Evolutionary conservation across 2,113 vertebrate genomes (phyloP), one percentile per base, ranked within the genome.

Genomic region (Microcebus tavaratra): DNA sequence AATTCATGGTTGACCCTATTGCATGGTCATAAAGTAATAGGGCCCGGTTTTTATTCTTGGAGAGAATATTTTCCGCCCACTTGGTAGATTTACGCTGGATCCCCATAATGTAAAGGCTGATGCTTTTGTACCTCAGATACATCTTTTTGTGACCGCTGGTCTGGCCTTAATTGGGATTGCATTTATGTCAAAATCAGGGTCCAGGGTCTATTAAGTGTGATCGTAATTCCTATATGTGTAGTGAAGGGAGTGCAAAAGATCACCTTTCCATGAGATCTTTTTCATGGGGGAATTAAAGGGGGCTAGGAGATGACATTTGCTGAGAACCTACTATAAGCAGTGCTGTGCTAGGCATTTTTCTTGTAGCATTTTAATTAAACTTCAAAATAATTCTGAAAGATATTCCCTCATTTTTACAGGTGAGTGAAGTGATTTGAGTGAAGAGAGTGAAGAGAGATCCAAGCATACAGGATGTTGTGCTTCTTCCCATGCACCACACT

Each of bases 361-460:
- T 31, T 15, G 17, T 17, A 29, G 27, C 10, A 59, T 84, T 91
- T 90, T 75, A 90, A 82, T 68, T n/a, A 73, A 76, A 25, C 21
- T n/a, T 72, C 34, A n/a, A 31, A 67, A 76, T 55, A 79, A 75
- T 85, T 39, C 34, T 81, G 63, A 79, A 59, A 76, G 50, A 8
- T 91, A 34, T n/a, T 79, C 91, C 39, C 31, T 90, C 27, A 39
- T 67, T 95, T 95, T 75, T 65, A 27, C 53, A 81, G 31, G 20
- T 0, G 25, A n/a, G 53, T 72, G n/a, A 96, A 81, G 25, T 84
- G 42, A 90, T 65, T 39, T 73, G 7, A 0, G 8, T 68, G 68
- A 84, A 29, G 45, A 80, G n/a, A 39, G 12, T 42, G 34, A 15
- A 57, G 17, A 48, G 31, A 63, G 39, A 57, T 6, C 20, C 8